phyloP scores from a whole-genome alignment of 1,140 invertebrate species.

The Delia radicum region DNA sequence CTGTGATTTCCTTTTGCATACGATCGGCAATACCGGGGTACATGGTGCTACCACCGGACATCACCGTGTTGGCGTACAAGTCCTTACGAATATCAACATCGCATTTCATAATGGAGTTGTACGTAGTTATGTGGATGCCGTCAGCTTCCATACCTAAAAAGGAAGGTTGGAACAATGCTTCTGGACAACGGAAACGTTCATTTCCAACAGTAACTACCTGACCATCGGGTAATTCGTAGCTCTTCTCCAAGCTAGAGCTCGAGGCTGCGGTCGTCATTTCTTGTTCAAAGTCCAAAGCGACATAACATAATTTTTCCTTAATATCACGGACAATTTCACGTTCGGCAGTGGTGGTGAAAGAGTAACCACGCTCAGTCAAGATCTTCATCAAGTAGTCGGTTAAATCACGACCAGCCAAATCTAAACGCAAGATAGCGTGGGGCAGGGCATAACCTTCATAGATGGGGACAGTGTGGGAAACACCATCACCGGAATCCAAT shows the following conservation, averaged over 20 bases:
- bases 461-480: conserved; percentile 87
- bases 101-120: no score
- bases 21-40: no score
- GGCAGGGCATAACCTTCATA: conserved; percentile 87
- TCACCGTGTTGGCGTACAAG: conserved; percentile 88
- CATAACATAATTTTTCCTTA: conserved; percentile 91
- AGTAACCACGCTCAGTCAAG: conserved; percentile 82
- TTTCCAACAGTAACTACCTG: no score
- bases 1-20: no score
- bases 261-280: conserved; percentile 91
- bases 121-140: conserved; percentile 82
- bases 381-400: conserved; percentile 93
- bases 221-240: no score
- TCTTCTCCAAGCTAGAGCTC: conserved; percentile 83
- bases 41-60: conserved; percentile 91
- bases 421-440: conserved; percentile 83
- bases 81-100: no score
- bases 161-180: no score
- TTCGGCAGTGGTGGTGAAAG: conserved; percentile 82
- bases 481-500: conserved; percentile 84
- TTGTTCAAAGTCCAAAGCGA: conserved; percentile 91
- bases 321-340: conserved; percentile 91
- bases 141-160: conserved; percentile 84
- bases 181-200: no score
- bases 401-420: conserved; percentile 84